These are phyloP conservation scores for Alectura lathami DNA, from an alignment of 2,113 vertebrate species.

Conservation along the genomic window DNA sequence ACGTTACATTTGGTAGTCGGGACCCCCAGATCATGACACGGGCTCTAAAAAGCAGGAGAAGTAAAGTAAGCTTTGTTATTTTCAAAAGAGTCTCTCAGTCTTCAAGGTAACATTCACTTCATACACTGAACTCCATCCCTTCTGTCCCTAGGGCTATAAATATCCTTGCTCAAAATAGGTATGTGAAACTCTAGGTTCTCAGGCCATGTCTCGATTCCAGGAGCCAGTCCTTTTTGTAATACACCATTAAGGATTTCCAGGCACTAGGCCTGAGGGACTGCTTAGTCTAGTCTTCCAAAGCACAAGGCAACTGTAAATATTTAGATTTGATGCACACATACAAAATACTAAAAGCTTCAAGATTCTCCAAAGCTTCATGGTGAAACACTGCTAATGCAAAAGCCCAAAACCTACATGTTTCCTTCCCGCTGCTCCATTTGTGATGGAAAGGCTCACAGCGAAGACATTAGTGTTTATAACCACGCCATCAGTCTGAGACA, in stretches of 20 bases:
- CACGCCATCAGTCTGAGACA: background rate
- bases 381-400: background rate
- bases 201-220: background rate
- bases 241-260: background rate
- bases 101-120: background rate
- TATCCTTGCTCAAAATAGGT: background rate
- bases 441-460: background rate
- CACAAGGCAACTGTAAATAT: background rate
- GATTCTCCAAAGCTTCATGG: background rate
- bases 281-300: background rate
- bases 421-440: background rate
- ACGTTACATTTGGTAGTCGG: accelerated
- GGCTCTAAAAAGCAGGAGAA: background rate
- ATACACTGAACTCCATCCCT: background rate
- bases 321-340: background rate
- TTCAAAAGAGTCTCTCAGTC: background rate
- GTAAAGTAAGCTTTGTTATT: background rate
- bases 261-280: background rate
- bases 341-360: background rate
- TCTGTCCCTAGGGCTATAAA: background rate
- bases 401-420: background rate
- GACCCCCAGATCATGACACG: accelerated
- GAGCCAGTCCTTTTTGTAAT: background rate
- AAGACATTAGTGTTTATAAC: background rate
- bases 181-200: background rate